Evolutionary conservation across 2,113 vertebrate genomes (phyloP).

Genomic region (Pollimyrus isidori): DNA sequence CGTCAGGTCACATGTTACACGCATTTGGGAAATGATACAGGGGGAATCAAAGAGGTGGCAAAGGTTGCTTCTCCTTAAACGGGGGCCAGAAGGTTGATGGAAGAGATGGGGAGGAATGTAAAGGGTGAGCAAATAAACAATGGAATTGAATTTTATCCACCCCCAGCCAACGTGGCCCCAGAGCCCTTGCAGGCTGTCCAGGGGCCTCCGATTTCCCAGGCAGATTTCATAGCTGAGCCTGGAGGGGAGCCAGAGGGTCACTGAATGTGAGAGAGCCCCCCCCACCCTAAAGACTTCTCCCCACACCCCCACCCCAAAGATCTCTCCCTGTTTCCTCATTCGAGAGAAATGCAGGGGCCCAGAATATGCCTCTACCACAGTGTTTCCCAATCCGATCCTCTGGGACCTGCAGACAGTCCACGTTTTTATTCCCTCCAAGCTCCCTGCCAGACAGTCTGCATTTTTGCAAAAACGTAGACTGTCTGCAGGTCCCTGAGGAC

Average conservation of each 20-base stretch:
- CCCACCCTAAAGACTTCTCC: not conserved
- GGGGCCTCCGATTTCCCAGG: conserved; percentile 52
- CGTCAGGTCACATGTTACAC: conserved; percentile 26
- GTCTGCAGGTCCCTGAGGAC: conserved; percentile 7
- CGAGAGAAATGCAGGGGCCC: conserved; percentile 17
- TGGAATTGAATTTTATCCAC: conserved; percentile 46
- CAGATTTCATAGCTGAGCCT: conserved; percentile 50
- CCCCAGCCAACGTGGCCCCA: conserved; percentile 23
- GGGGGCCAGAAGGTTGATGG: not conserved
- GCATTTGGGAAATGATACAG: conserved; percentile 21
- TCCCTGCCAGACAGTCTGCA: not conserved
- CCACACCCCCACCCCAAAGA: not conserved
- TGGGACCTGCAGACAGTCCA: not conserved
- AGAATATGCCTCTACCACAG: not conserved
- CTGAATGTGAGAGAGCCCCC: conserved; percentile 14
- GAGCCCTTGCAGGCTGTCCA: conserved; percentile 33
- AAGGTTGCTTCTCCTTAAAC: conserved; percentile 18
- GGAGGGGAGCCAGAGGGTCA: conserved; percentile 42
- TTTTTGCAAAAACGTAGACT: not conserved
- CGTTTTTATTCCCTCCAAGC: not conserved
- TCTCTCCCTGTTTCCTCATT: not conserved
- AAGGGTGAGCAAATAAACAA: conserved; percentile 48
- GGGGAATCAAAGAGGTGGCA: conserved; percentile 30
- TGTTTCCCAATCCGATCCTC: not conserved
- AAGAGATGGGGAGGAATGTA: conserved; percentile 9